Base-by-base conservation (phyloP, 2,888 invertebrate species). In the Conops quadrifasciatus region DNA sequence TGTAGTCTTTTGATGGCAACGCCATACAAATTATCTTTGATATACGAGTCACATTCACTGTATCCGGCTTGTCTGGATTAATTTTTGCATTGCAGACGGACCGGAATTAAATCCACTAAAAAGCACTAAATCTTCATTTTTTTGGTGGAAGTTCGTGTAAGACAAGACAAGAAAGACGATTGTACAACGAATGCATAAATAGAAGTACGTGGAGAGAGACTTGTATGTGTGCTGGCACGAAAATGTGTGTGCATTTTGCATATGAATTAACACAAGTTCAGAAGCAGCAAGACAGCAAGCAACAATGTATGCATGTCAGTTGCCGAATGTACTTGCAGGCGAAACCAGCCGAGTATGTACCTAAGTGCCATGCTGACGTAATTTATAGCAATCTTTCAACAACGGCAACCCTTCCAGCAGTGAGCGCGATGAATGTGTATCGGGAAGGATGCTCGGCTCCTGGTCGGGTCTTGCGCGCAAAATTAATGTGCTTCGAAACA, bases 401-500 rank as follows among this genome's bases (percentile, higher is more conserved):
- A 24, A 45, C 63, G 47, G 47, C 63, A 21, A 47, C 63, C 47
- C 45, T 15, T 45, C 26, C 63, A 26, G 47, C 47, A 26, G 26
- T 24, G 15, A 24, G 28, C 2, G 11, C 58, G 58, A 16, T 13
- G 26, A 58, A 26, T 58, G 58, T 28, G 26, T 26, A 15, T 28
- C n/a, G 13, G n/a, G 30, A 9, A 30, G 59, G n/a, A 59, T 26
- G 26, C 30, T 28, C 30, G 28, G 59, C 28, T 59, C n/a, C n/a
- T n/a, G n/a, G 59, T 30, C 30, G 47, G 47, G 16, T 63, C 24
- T 26, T 45, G 63, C 21, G 45, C 24, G 63, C 24, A 26, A 45
- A 63, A 63, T 63, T 63, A 63, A 63, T 63, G 63, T 63, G 63
- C 47, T 47, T 30, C 63, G 47, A 47, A 63, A 47, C 63, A 63